Conservation (phyloP, 92 coral and sea anemone genomes). For the Porites cylindrica region DNA sequence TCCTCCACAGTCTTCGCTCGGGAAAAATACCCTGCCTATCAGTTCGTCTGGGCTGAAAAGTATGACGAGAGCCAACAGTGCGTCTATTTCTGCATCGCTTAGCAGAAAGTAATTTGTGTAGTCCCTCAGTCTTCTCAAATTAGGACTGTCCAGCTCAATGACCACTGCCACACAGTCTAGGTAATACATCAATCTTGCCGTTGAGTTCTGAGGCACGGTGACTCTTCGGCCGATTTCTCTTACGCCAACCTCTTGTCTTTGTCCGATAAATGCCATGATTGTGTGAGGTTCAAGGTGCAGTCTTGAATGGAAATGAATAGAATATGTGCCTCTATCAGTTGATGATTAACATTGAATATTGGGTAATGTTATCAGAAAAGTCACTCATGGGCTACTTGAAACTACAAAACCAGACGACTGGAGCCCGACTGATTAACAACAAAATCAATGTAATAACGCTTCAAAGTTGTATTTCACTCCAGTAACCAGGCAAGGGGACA, state of each 20-base stretch:
- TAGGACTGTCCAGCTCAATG: conserved; percentile 15
- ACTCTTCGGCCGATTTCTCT: background rate
- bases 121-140: conserved; percentile 13
- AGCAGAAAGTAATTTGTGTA: conserved; percentile 35
- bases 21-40: conserved; percentile 37
- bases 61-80: conserved; percentile 30
- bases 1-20: conserved; percentile 44
- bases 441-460: no score
- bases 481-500: no score
- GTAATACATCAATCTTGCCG: conserved; percentile 12
- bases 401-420: no score
- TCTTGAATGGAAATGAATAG: background rate
- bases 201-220: background rate
- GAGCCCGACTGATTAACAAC: no score
- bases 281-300: background rate
- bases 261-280: conserved; percentile 10
- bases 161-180: background rate
- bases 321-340: background rate
- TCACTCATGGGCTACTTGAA: no score
- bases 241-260: conserved; percentile 8
- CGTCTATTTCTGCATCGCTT: conserved; percentile 25
- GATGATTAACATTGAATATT: no score
- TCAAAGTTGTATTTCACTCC: no score
- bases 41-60: conserved; percentile 47
- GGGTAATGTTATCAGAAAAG: no score